Evolutionary conservation across 2,113 vertebrate species (phyloP), one percentile per base, ranked within the genome.

Genomic region (Nothocercus julius): DNA sequence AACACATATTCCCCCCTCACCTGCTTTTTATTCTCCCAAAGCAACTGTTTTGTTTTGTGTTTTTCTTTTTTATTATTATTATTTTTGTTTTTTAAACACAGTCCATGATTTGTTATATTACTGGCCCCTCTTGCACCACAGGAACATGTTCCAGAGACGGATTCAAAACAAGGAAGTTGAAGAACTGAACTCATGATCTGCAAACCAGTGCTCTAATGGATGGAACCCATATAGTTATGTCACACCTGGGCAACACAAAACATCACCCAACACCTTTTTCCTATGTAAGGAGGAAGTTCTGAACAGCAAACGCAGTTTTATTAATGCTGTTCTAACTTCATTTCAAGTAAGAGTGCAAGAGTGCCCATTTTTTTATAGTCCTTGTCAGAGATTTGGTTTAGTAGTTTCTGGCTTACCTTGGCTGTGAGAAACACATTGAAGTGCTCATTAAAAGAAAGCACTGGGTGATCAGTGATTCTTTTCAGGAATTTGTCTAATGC

Each of bases 401-500:
- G n/a, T 88, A 67, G 11, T 53, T 67, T 77, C 21, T 30, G 20
- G 28, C 97, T 97, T 96, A 99, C 99, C 98, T 99, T 99, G 76
- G 98, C 98, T 42, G 99, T 99, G 20, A 99, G 98, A 95, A 99
- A 99, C 77, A 98, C 97, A 7, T 98, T 98, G 53, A 99, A 98
- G 92, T 99, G 98, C 9, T 99, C 98, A 66, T 99, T 99, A 95
- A 99, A 99, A 81, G 99, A 99, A 40, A 99, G 98, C 54, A 99
- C 99, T 0, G 99, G 99, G 77, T 99, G 99, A 94, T 99, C 99
- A 0, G 99, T 98, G 32, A 99, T 98, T 90, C 99, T 98, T 95
- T 99, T 99, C 79, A 99, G 97, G 95, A 99, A 99, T 95, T 99
- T 99, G 97, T 99, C 99, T 91, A 99, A 97, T 22, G 99, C 99